phyloP scores from a whole-genome alignment of 2,888 invertebrate species.

The Trissoscelio sp. region DNA sequence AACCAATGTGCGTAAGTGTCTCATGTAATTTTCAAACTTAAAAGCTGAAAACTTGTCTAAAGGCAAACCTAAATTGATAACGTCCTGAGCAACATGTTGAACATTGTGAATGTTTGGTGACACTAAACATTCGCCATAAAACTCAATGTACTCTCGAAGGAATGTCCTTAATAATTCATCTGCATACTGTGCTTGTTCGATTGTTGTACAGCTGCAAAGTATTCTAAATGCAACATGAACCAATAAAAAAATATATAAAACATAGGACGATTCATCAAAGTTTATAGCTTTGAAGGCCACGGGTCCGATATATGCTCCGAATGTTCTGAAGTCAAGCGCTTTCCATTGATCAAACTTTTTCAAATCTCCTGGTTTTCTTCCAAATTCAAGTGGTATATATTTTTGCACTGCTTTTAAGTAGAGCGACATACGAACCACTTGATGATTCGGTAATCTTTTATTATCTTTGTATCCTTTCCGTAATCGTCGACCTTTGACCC shows the following conservation, averaged over 20 bases:
- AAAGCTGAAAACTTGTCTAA: neutral
- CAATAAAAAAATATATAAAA: slow-evolving; percentile 23
- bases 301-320: slow-evolving; percentile 45
- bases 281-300: slow-evolving; percentile 19
- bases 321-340: slow-evolving; percentile 48
- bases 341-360: slow-evolving; percentile 34
- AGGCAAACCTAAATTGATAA: neutral
- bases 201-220: neutral
- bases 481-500: slow-evolving; percentile 12
- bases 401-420: neutral
- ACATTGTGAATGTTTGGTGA: slow-evolving; percentile 55
- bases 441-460: slow-evolving; percentile 13
- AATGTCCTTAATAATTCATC: slow-evolving; percentile 33
- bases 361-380: slow-evolving; percentile 44
- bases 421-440: neutral
- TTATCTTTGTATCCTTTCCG: slow-evolving; percentile 12
- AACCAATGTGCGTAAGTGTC: slow-evolving; percentile 28
- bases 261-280: slow-evolving; percentile 6
- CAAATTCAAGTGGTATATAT: slow-evolving; percentile 54
- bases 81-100: slow-evolving; percentile 41
- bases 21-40: slow-evolving; percentile 22
- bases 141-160: neutral
- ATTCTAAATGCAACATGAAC: slow-evolving; percentile 45
- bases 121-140: slow-evolving; percentile 35
- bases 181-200: slow-evolving; percentile 21